These are phyloP conservation scores for Stictonetta naevosa DNA, from an alignment of 2,113 vertebrate species.

Conservation along the genomic window DNA sequence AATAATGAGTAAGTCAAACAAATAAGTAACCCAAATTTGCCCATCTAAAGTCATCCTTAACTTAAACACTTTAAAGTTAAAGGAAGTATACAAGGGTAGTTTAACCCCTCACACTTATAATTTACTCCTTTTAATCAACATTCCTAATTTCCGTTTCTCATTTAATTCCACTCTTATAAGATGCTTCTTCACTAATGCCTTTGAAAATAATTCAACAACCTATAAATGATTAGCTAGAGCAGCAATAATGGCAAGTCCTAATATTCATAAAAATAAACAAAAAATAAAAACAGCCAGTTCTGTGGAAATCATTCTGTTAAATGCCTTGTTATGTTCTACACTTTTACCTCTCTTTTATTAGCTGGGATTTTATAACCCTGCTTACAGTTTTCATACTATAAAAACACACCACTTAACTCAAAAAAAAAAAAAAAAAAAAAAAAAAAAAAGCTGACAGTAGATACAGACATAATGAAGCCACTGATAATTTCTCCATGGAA, in stretches of 20 bases:
- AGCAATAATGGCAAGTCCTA: not conserved
- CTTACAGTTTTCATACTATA: not conserved
- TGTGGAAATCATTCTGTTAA: not conserved
- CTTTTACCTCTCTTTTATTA: not conserved
- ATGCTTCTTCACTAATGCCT: not conserved
- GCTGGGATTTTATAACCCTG: not conserved
- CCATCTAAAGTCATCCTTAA: not conserved
- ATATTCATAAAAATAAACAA: not conserved
- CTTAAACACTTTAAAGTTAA: not conserved
- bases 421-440: not conserved
- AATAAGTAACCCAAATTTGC: not conserved
- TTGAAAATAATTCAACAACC: not conserved
- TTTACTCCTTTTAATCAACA: not conserved
- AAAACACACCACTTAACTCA: not conserved
- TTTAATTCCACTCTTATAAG: not conserved
- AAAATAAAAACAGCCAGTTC: not conserved
- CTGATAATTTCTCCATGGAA: not conserved
- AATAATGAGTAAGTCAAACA: not conserved
- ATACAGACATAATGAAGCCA: not conserved
- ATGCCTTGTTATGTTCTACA: not conserved
- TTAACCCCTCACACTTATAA: not conserved
- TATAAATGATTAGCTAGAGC: not conserved
- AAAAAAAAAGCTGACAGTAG: not conserved
- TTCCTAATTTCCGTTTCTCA: not conserved
- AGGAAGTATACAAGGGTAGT: not conserved